These are phyloP conservation scores for Drosophila orosa DNA, from an alignment of 1,140 invertebrate species.

Conservation along the genomic window DNA sequence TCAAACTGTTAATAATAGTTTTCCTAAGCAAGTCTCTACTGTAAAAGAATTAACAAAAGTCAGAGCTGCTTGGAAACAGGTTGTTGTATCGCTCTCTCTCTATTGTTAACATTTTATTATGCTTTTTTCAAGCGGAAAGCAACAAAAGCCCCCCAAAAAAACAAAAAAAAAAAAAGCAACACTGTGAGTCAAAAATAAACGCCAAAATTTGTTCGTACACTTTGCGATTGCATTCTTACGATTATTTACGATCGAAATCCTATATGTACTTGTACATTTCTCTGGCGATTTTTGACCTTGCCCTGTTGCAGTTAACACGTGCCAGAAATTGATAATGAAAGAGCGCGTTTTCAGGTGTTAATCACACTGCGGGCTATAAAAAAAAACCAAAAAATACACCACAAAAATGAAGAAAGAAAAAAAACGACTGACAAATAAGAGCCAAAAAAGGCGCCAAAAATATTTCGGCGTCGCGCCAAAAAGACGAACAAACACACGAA, in stretches of 20 bases:
- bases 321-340: slow-evolving; percentile 68
- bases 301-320: slow-evolving; percentile 58
- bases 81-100: slow-evolving; percentile 32
- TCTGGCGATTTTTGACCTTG: slow-evolving; percentile 40
- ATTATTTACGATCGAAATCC: slow-evolving; percentile 48
- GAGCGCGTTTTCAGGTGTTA: slow-evolving; percentile 68
- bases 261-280: slow-evolving; percentile 21
- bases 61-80: slow-evolving; percentile 59
- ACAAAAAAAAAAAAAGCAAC: background rate
- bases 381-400: background rate
- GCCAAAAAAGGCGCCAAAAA: slow-evolving; percentile 65
- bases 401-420: background rate
- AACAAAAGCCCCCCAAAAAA: slow-evolving; percentile 41
- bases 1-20: background rate
- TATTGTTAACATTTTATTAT: slow-evolving; percentile 79
- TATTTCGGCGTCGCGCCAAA: slow-evolving; percentile 43
- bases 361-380: slow-evolving; percentile 45
- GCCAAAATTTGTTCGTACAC: slow-evolving; percentile 5
- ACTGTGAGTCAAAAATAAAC: slow-evolving; percentile 9
- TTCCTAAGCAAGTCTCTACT: background rate
- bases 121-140: slow-evolving; percentile 66
- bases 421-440: slow-evolving; percentile 5
- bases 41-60: slow-evolving; percentile 41
- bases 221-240: slow-evolving; percentile 38
- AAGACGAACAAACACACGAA: slow-evolving; percentile 36